Conservation (phyloP, 1,140 invertebrate genomes). For the Macrobrachium rosenbergii region DNA sequence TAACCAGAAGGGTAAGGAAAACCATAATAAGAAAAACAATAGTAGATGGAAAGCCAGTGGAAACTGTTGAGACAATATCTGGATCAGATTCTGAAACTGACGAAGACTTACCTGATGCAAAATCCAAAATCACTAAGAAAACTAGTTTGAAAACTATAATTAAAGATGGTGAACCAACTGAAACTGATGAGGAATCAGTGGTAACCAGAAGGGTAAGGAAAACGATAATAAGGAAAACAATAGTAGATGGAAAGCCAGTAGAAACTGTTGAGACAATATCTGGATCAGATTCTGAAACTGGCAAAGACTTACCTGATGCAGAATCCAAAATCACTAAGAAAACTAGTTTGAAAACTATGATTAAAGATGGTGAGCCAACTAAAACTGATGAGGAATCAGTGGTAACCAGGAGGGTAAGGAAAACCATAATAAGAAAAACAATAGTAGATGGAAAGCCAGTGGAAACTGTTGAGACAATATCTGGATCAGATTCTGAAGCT, state of each 20-base stretch:
- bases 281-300: not conserved
- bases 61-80: conserved; percentile 5
- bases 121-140: not conserved
- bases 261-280: conserved; percentile 10
- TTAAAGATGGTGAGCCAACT: not conserved
- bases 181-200: not conserved
- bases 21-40: conserved; percentile 26
- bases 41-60: not conserved
- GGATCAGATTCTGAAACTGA: not conserved
- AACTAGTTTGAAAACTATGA: not conserved
- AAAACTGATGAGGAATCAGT: not conserved
- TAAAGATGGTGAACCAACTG: not conserved
- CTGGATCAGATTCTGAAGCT: not conserved
- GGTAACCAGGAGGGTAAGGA: not conserved
- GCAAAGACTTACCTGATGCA: not conserved
- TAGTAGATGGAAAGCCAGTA: not conserved
- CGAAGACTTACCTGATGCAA: not conserved
- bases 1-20: not conserved
- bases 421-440: conserved; percentile 18
- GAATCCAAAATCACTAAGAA: not conserved
- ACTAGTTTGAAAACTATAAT: not conserved
- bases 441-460: not conserved
- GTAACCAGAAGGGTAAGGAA: not conserved
- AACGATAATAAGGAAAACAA: conserved; percentile 18
- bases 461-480: conserved; percentile 8